A percentile compares a stretch with the other conserved stretches of the same genome.
phyloP scores from a whole-genome alignment of 2,113 vertebrate species.

The Pangasianodon gigas region DNA sequence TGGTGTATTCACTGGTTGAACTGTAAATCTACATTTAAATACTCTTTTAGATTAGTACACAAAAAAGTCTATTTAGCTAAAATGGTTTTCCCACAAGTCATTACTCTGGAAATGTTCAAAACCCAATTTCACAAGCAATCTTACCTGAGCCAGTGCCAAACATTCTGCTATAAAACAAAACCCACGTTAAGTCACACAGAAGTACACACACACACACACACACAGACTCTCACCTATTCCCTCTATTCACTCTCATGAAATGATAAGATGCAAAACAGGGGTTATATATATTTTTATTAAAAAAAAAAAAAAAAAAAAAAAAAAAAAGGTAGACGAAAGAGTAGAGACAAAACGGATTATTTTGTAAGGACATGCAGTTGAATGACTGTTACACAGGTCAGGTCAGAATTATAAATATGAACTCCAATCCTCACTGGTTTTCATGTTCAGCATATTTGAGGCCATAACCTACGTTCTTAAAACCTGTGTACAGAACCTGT shows the following conservation, averaged over 20 bases:
- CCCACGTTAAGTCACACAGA: background rate
- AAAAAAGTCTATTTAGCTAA: background rate
- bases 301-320: too few species aligned
- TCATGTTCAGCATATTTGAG: background rate
- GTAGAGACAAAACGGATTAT: background rate
- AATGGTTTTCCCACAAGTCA: background rate
- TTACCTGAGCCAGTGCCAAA: background rate
- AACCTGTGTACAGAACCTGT: too few species aligned
- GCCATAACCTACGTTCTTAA: background rate
- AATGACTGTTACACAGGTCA: background rate
- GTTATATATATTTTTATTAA: background rate
- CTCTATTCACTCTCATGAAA: background rate
- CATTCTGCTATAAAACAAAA: background rate
- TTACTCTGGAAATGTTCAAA: too few species aligned
- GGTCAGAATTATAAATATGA: background rate
- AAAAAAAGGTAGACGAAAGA: too few species aligned
- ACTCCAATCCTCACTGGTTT: background rate
- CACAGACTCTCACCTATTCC: too few species aligned
- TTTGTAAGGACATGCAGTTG: background rate
- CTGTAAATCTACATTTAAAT: background rate
- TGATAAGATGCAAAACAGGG: background rate
- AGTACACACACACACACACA: too few species aligned
- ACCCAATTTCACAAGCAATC: background rate
- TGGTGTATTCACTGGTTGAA: background rate
- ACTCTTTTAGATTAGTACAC: background rate